A percentile compares a stretch with the other conserved stretches of the same genome.
phyloP scores from a whole-genome alignment of 1,140 invertebrate genomes.

The Solenopsis invicta region DNA sequence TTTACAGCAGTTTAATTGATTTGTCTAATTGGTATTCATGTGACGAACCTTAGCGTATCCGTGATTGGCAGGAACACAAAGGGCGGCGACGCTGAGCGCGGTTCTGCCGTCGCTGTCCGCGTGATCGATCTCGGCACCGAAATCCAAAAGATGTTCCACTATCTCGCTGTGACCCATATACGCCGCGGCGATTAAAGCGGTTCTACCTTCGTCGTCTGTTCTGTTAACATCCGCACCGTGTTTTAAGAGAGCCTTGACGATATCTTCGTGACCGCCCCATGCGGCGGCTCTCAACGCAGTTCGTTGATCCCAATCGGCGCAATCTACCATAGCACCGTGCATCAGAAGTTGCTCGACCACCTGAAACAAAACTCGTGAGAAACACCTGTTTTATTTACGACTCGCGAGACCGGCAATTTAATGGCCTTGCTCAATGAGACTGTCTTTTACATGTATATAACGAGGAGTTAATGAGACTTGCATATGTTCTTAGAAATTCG shows the following conservation, averaged over 20 bases:
- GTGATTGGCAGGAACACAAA: constrained; percentile 96
- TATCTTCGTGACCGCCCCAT: constrained; percentile 94
- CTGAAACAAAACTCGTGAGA: constrained; percentile 81
- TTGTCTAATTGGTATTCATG: neutral
- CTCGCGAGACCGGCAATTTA: constrained; percentile 1
- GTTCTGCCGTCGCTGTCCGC: constrained; percentile 96
- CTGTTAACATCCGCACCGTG: constrained; percentile 92
- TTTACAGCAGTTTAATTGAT: neutral
- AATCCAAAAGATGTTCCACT: constrained; percentile 94
- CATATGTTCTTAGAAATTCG: neutral
- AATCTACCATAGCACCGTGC: constrained; percentile 93
- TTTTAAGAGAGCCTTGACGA: constrained; percentile 92
- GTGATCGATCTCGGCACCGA: constrained; percentile 95
- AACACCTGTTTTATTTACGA: neutral
- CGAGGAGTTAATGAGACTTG: constrained; percentile 3
- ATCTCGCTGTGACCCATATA: constrained; percentile 98
- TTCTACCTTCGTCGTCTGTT: constrained; percentile 95
- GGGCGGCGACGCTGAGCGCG: constrained; percentile 95
- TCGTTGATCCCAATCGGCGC: constrained; percentile 91
- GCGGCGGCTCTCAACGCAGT: constrained; percentile 93
- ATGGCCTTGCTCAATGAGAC: constrained; percentile 1
- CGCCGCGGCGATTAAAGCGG: constrained; percentile 95
- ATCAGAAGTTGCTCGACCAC: constrained; percentile 94
- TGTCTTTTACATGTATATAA: neutral
- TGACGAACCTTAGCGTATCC: constrained; percentile 89